Evolutionary conservation across 2,888 invertebrate species (phyloP), one percentile per base, ranked within the genome.

Genomic region (Ochropleura plecta): DNA sequence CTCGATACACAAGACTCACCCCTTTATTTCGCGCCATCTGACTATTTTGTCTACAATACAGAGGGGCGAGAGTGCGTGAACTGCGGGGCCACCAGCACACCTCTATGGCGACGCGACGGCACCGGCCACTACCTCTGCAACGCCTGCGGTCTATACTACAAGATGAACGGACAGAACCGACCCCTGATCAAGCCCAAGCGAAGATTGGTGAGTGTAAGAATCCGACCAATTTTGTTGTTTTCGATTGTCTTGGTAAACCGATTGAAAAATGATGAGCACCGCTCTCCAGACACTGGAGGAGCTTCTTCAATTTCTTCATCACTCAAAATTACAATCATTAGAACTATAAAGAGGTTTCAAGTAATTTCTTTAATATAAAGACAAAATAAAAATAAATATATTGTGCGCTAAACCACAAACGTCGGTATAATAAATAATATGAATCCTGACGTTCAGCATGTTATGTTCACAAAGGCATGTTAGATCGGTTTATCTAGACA

Each of bases 181-280:
- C 99, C 99, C 78, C 98, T 99, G 93, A 99, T 99, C 97, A 99
- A 99, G 97, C 99, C 99, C 93, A 99, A 99, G 97, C 98, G 99
- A 98, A 98, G 99, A 98, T 98, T 99, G 98, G 99, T 99, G 97
- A 99, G 99, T 98, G 96, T 96, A 97, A 95, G 96, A 96, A 96
- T 96, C 96, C 96, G 96, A 96, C 96, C 96, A 96, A 96, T 96
- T 96, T 92, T 88, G 83, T 83, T 88, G 88, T 91, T 90, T 88
- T 88, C 81, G 81, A 81, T 87, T 85, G 85, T 85, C 68, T 79
- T 62, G 78, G 44, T 87, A 80, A 80, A 84, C 87, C 77, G 83
- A 83, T 83, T 40, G 12, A 10, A 46, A 18, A 64, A 55, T 6
- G 0, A 49, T 42, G 20, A 14, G 14, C 42, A 63, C 16, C 4